Evolutionary conservation across 30 jellyfish, hydroid and myxozoan species (phyloP), one percentile per base, ranked within the genome.

Genomic region (Chironex yamaguchii): DNA sequence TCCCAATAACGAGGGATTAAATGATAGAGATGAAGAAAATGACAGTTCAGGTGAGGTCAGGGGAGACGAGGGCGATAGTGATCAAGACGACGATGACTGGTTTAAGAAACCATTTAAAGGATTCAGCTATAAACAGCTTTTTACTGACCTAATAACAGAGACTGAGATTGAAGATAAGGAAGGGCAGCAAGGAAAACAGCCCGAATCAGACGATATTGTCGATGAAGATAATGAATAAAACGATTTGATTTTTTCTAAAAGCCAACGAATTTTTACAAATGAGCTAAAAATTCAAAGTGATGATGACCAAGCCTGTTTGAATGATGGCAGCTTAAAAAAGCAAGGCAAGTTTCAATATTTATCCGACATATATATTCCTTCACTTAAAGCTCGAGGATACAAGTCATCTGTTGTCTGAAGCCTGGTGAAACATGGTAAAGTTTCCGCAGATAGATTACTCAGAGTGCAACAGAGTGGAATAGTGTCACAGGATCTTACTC

Each of bases 381-480:
- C 71, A 27, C 62, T 63, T 65, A 54, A 54, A 6, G 72, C 72
- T 17, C 12, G 20, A 54, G 25, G 25, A 31, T 54, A 21, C 72
- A 54, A 54, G 72, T 54, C 72, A 25, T 62, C 30, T 29, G 81
- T 67, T 67, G 81, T 67, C 29, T 20, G 62, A 67, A 62, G 34
- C 28, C 81, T 30, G 30, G 81, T 62, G 25, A 53, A 30, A 0
- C 20, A 62, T 53, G 64, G 81, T 53, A 67, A 30, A 27, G 81
- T 67, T 29, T 67, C 81, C 62, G 81, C 81, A 67, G 81, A 67
- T 34, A 67, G 82, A 35, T 35, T 69, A 33, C 34, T 31, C 6
- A 29, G 82, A 12, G 82, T 69, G 70, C 71, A 21, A n/a, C n/a
- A n/a, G n/a, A n/a, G n/a, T n/a, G 2, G 2, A 63, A 1, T n/a